Conservation (phyloP, 2,888 invertebrate genomes). For the Adelphocoris suturalis region DNA sequence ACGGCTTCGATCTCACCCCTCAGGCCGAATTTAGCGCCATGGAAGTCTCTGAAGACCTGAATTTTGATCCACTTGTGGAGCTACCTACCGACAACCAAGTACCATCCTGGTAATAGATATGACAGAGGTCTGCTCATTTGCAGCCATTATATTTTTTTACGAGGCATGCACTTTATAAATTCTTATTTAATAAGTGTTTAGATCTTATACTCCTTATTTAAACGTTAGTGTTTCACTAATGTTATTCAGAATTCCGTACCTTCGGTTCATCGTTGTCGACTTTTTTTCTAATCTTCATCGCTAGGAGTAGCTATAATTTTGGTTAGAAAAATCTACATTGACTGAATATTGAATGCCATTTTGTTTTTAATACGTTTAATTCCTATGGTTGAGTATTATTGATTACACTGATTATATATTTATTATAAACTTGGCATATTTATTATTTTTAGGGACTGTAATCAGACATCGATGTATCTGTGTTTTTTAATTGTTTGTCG, state of each 20-base stretch:
- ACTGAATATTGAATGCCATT: slow-evolving; percentile 31
- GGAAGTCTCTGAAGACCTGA: slow-evolving; percentile 83
- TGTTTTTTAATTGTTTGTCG: slow-evolving; percentile 7
- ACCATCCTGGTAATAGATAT: slow-evolving; percentile 92
- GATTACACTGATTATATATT: neutral
- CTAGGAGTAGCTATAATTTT: slow-evolving; percentile 15
- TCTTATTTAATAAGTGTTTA: neutral
- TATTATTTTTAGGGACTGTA: slow-evolving; percentile 4
- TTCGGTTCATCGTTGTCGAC: neutral
- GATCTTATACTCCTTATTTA: slow-evolving; percentile 13
- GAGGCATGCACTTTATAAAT: slow-evolving; percentile 33
- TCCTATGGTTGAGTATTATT: neutral
- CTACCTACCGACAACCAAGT: slow-evolving; percentile 94
- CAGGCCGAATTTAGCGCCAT: slow-evolving; percentile 62
- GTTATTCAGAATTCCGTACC: neutral
- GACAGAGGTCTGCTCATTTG: neutral
- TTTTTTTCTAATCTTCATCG: neutral
- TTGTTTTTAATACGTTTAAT: neutral
- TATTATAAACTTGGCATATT: neutral
- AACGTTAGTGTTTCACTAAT: neutral
- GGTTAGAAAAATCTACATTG: neutral
- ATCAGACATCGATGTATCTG: slow-evolving; percentile 13
- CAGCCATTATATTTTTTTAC: slow-evolving; percentile 40
- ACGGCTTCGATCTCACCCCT: slow-evolving; percentile 88
- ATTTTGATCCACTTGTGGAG: slow-evolving; percentile 88